phyloP scores from a whole-genome alignment of 2,797 vertebrate species.

The Gymnothorax reevesii region DNA sequence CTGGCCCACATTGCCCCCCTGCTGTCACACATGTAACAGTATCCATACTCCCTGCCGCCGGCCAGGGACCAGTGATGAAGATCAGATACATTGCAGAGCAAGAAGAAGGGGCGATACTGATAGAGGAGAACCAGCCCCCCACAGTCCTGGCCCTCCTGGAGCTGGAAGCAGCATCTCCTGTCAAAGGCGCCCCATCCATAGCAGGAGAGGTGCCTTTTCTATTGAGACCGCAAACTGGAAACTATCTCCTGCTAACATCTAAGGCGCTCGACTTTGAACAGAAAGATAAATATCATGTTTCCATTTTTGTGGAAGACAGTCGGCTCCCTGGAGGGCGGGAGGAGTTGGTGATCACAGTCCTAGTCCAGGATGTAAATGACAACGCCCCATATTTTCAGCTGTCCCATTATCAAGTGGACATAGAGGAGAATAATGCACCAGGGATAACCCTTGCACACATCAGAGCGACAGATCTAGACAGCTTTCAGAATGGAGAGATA shows the following conservation, averaged over 20 bases:
- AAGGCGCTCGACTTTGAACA: slow-evolving; percentile 73
- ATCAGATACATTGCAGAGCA: slow-evolving; percentile 74
- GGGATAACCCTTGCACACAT: slow-evolving; percentile 60
- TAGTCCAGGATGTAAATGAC: slow-evolving; percentile 75
- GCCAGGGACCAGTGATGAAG: slow-evolving; percentile 64
- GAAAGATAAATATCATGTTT: slow-evolving; percentile 66
- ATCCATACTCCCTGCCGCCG: slow-evolving; percentile 63
- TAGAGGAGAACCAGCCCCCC: slow-evolving; percentile 76
- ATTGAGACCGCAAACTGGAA: slow-evolving; percentile 69
- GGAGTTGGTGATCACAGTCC: slow-evolving; percentile 60
- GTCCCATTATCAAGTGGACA: slow-evolving; percentile 58
- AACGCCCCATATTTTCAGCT: slow-evolving; percentile 70
- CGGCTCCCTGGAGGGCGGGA: slow-evolving; percentile 41
- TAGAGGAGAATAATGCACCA: slow-evolving; percentile 75
- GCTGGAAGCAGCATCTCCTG: slow-evolving; percentile 62
- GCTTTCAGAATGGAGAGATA: slow-evolving; percentile 64
- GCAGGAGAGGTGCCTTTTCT: slow-evolving; percentile 68
- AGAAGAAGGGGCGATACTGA: slow-evolving; percentile 68
- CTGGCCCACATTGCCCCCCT: slow-evolving; percentile 66
- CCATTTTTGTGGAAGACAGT: slow-evolving; percentile 57
- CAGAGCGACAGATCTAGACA: slow-evolving; percentile 71
- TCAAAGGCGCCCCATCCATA: slow-evolving; percentile 65
- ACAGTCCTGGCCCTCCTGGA: slow-evolving; percentile 73
- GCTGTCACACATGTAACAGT: slow-evolving; percentile 70
- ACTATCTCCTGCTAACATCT: slow-evolving; percentile 77